These are phyloP conservation scores for Conus betulinus DNA, from an alignment of 1,140 invertebrate genomes.

Conservation along the genomic window DNA sequence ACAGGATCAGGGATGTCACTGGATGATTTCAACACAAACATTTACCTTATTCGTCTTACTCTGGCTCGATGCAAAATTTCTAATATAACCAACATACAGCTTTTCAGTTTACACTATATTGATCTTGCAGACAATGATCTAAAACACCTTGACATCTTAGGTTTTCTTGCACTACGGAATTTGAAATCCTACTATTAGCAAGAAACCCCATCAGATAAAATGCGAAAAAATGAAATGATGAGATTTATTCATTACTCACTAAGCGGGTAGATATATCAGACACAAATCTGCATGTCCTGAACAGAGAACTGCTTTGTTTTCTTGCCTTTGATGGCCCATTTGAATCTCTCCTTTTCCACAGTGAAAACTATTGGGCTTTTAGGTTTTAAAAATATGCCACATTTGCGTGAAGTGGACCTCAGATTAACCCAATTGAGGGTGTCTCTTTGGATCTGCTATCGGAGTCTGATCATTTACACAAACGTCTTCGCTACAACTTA, in stretches of 20 bases:
- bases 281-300: not conserved
- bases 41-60: too few relatives aligned
- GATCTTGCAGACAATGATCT: too few relatives aligned
- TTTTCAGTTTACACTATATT: too few relatives aligned
- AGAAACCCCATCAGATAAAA: constrained; percentile 9
- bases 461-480: constrained; percentile 5
- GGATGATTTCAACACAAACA: too few relatives aligned
- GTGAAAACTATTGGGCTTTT: not conserved
- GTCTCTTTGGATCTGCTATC: constrained; percentile 27
- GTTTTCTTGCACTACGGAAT: not conserved
- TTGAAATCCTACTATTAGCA: constrained; percentile 29
- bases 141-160: too few relatives aligned
- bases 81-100: too few relatives aligned
- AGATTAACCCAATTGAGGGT: not conserved
- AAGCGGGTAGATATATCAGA: not conserved
- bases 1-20: too few relatives aligned
- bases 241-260: not conserved
- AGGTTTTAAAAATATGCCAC: not conserved
- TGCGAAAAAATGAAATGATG: not conserved
- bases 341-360: not conserved
- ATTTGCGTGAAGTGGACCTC: not conserved
- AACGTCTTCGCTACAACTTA: not conserved
- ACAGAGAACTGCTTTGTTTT: constrained; percentile 5
- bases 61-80: too few relatives aligned
- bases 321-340: not conserved